These are phyloP conservation scores for Actinostola sp. DNA, from an alignment of 92 coral and sea anemone genomes.

Conservation along the genomic window DNA sequence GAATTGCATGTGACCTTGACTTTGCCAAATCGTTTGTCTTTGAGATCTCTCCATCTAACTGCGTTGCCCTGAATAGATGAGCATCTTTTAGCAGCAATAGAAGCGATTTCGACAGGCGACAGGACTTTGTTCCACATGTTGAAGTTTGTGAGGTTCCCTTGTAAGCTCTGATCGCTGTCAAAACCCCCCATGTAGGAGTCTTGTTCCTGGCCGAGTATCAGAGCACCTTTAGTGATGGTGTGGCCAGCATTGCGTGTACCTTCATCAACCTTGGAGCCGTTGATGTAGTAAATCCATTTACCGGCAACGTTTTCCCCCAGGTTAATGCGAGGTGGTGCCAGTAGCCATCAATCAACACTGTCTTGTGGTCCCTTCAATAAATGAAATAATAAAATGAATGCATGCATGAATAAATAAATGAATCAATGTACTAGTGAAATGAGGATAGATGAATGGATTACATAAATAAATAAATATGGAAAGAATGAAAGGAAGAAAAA, in stretches of 20 bases:
- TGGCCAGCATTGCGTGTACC: background rate
- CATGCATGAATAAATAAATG: constrained; percentile 5
- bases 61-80: too few relatives aligned
- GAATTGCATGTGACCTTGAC: too few relatives aligned
- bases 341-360: constrained; percentile 6
- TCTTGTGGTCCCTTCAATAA: too few relatives aligned
- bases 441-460: too few relatives aligned
- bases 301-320: constrained; percentile 16
- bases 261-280: background rate
- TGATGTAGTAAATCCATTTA: background rate
- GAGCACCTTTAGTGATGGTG: constrained; percentile 1
- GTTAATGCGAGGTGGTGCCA: constrained; percentile 16
- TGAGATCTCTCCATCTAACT: too few relatives aligned
- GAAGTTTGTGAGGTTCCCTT: constrained; percentile 14
- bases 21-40: too few relatives aligned
- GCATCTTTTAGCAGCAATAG: too few relatives aligned
- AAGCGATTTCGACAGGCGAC: background rate
- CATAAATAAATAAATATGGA: background rate
- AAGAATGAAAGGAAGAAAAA: background rate
- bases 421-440: background rate
- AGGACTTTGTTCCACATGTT: constrained; percentile 16
- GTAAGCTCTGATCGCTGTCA: background rate
- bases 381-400: constrained; percentile 6
- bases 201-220: constrained; percentile 35
- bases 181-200: constrained; percentile 22